Evolutionary conservation across 1,140 invertebrate species (phyloP), one percentile per base, ranked within the genome.

Genomic region (Nilaparvata lugens): DNA sequence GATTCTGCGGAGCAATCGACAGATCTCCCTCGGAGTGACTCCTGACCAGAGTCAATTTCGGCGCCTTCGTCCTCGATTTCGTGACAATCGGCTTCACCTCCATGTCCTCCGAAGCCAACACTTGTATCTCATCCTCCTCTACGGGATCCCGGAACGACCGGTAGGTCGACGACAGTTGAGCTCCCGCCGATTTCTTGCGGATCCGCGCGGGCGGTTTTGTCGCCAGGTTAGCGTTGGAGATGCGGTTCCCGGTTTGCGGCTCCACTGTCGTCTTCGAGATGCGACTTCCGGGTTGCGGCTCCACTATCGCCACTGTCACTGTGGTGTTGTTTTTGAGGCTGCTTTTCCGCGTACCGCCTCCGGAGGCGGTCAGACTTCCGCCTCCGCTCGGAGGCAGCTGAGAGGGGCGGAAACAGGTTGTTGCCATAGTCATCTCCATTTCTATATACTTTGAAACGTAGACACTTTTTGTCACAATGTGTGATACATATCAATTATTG

Each of bases 61-160:
- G 71, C 52, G 72, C 68, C 2, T 72, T 75, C 35, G 74, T 66
- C 0, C 73, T 75, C 54, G 75, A 69, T 28, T 55, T 64, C 35
- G 65, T 61, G 2, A 48, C 45, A 19, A 60, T 60, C 51, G 58
- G 58, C 31, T 60, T 60, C 48, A 60, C 38, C 19, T 60, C 58
- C 58, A 60, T 38, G 62, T 78, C 77, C 62, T 78, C 76, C 0
- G 75, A 76, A 58, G 75, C 75, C 45, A 78, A 70, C 3, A 78
- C 74, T 23, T 70, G 70, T 14, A 73, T 70, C 72, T 75, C 75
- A 25, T 70, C 69, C 56, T 75, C 73, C 19, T 74, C 65, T 11
- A 74, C 74, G 14, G 75, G 75, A 60, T 79, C 76, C n/a, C 72
- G 73, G 65, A 79, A 78, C 63, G 76, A 78, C 38, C 70, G 70